These are phyloP conservation scores for Sorex araneus DNA, from an alignment of 2,113 vertebrate species.

Conservation along the genomic window DNA sequence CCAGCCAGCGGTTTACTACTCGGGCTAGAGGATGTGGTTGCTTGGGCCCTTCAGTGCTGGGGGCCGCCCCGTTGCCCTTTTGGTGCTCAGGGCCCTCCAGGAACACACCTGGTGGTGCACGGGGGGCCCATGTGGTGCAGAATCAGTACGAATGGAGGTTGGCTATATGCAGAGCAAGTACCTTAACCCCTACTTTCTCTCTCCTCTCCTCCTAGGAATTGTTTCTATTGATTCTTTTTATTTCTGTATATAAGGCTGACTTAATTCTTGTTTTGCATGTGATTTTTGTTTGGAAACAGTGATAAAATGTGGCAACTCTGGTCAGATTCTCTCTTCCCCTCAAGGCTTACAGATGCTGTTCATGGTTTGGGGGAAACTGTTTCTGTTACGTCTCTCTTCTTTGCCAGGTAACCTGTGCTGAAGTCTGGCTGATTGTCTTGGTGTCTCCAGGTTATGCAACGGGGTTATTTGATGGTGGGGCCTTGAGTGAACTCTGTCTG, in stretches of 20 bases:
- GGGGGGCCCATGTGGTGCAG: too few relatives aligned
- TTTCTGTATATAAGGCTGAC: neutral
- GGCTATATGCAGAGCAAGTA: too few relatives aligned
- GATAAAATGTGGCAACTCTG: neutral
- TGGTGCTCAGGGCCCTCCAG: too few relatives aligned
- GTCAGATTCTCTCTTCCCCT: neutral
- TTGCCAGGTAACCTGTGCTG: constrained; percentile 4
- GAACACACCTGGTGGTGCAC: too few relatives aligned
- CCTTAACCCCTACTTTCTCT: too few relatives aligned
- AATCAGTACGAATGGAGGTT: too few relatives aligned
- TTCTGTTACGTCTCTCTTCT: neutral
- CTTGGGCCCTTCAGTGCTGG: too few relatives aligned
- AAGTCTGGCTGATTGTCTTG: constrained; percentile 34
- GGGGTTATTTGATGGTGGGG: neutral
- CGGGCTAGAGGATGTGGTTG: too few relatives aligned
- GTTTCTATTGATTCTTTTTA: neutral
- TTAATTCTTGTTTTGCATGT: neutral
- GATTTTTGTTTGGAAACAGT: constrained; percentile 38
- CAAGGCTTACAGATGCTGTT: constrained; percentile 5
- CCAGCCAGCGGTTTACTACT: too few relatives aligned
- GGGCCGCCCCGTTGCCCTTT: too few relatives aligned
- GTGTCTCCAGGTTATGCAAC: neutral
- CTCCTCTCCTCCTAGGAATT: too few relatives aligned
- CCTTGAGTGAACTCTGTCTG: neutral
- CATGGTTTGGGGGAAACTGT: neutral